Conservation (phyloP, 2,113 vertebrate genomes). For the Pituophis catenifer region DNA sequence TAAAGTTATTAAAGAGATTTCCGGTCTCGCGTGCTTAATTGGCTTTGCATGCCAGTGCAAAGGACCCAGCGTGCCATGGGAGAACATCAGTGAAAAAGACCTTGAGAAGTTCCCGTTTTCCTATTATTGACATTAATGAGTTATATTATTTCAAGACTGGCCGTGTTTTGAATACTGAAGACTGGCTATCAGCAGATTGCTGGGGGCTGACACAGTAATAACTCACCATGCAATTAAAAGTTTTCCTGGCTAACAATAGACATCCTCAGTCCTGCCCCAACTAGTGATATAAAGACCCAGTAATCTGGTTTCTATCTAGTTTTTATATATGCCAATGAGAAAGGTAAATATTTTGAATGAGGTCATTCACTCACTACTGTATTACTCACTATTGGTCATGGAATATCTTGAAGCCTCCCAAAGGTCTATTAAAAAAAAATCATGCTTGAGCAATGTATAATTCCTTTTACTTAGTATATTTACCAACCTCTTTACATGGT, state of each 20-base stretch:
- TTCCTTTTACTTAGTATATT: background rate
- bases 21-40: background rate
- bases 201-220: background rate
- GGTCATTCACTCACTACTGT: background rate
- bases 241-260: background rate
- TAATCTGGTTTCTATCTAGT: background rate
- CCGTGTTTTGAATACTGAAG: background rate
- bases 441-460: background rate
- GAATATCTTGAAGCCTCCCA: accelerated
- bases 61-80: background rate
- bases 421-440: background rate
- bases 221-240: background rate
- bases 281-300: background rate
- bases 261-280: background rate
- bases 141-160: background rate
- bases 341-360: background rate
- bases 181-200: background rate
- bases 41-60: background rate
- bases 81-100: background rate
- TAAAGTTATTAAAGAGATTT: background rate
- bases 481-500: background rate
- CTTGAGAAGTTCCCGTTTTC: background rate
- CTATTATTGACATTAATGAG: background rate
- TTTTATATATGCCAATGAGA: accelerated
- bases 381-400: background rate